A percentile compares a stretch with the other conserved stretches of the same genome.
Conservation (phyloP, 2,888 invertebrate species). For the Sclerodermus sp. region DNA sequence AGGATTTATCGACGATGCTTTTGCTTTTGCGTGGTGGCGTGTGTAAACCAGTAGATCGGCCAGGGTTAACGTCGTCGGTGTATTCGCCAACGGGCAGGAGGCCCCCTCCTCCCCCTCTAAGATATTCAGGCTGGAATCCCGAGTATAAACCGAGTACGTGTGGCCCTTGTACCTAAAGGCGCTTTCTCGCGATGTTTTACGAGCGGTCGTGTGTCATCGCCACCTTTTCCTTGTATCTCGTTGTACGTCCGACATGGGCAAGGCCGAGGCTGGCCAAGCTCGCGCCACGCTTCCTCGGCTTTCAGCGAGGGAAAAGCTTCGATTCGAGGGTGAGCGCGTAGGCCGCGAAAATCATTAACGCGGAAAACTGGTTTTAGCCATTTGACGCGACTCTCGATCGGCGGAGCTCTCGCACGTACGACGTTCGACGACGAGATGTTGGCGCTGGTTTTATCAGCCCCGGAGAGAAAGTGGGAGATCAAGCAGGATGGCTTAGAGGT, state of each 20-base stretch:
- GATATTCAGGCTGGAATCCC: constrained; percentile 14
- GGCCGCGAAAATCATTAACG: background rate
- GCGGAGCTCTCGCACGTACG: too few relatives aligned
- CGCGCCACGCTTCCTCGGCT: too few relatives aligned
- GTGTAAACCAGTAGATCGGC: constrained; percentile 17
- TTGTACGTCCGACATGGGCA: background rate
- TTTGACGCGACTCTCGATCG: too few relatives aligned
- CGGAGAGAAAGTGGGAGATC: too few relatives aligned
- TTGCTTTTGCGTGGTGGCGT: background rate
- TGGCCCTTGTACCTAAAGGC: constrained; percentile 19
- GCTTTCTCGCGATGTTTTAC: constrained; percentile 30
- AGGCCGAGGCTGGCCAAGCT: too few relatives aligned
- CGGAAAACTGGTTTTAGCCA: too few relatives aligned
- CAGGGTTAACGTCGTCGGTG: too few relatives aligned
- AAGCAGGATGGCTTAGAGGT: too few relatives aligned
- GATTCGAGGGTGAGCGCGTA: background rate
- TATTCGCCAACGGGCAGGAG: too few relatives aligned
- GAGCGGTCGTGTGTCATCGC: constrained; percentile 35
- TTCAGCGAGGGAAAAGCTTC: background rate
- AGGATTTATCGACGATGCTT: constrained; percentile 5
- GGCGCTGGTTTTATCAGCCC: too few relatives aligned
- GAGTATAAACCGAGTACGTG: constrained; percentile 24
- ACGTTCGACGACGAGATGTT: too few relatives aligned
- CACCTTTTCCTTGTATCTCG: constrained; percentile 14
- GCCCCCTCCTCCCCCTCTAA: too few relatives aligned